phyloP scores from a whole-genome alignment of 1,140 invertebrate genomes.

The Polyergus mexicanus region DNA sequence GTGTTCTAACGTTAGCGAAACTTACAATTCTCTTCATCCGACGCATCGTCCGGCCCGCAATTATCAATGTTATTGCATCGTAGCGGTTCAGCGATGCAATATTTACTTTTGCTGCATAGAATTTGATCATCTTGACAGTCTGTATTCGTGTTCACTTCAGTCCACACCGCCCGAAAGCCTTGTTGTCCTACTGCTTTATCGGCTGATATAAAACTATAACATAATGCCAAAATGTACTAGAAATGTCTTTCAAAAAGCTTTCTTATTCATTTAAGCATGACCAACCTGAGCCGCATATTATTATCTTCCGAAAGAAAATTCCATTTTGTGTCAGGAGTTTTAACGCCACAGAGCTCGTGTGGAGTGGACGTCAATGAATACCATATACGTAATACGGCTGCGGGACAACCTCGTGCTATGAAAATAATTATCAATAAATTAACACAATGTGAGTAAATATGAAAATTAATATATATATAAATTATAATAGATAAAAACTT shows the following conservation, averaged over 20 bases:
- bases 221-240: background rate
- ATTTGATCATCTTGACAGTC: constrained; percentile 88
- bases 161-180: constrained; percentile 96
- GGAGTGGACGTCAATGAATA: constrained; percentile 91
- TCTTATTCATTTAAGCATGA: constrained; percentile 19
- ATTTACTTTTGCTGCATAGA: constrained; percentile 89
- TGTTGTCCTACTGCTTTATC: constrained; percentile 93
- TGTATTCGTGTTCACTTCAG: constrained; percentile 90
- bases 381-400: constrained; percentile 96
- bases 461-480: background rate
- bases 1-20: constrained; percentile 79
- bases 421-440: constrained; percentile 64
- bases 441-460: background rate
- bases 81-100: constrained; percentile 93
- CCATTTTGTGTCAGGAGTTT: constrained; percentile 90
- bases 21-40: constrained; percentile 95
- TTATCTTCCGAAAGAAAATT: constrained; percentile 95
- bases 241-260: background rate
- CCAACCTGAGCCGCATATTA: constrained; percentile 92
- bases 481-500: too few relatives aligned
- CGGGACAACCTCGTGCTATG: constrained; percentile 94
- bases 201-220: constrained; percentile 92
- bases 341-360: constrained; percentile 96
- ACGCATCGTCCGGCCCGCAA: constrained; percentile 92
- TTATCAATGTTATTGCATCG: constrained; percentile 93